phyloP scores from a whole-genome alignment of 2,888 invertebrate species.

The Drosophila macrospina region DNA sequence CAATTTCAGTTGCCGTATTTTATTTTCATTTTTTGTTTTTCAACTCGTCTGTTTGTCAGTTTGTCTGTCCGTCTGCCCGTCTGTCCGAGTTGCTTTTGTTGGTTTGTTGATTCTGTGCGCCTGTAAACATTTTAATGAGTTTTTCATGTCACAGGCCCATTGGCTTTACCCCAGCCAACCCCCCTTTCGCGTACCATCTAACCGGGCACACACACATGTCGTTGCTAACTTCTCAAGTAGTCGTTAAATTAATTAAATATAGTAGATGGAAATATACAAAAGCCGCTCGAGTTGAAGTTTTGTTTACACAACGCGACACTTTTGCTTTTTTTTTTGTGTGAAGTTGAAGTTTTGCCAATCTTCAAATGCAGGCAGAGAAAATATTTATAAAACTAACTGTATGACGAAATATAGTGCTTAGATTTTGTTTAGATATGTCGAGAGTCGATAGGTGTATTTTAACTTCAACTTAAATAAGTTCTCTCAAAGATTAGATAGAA shows the following conservation, averaged over 20 bases:
- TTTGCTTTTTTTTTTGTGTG: background rate
- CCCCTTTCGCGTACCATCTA: conserved; percentile 12
- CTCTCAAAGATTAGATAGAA: too few relatives aligned
- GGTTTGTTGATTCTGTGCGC: conserved; percentile 73
- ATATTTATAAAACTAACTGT: conserved; percentile 7
- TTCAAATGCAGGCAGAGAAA: conserved; percentile 14
- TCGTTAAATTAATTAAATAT: conserved; percentile 83
- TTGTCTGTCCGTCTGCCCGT: conserved; percentile 35
- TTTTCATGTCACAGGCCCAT: conserved; percentile 76
- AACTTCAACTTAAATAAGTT: too few relatives aligned
- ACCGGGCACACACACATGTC: conserved; percentile 43
- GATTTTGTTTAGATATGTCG: background rate
- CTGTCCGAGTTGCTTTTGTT: conserved; percentile 52
- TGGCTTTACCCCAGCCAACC: conserved; percentile 33
- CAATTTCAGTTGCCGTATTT: conserved; percentile 65
- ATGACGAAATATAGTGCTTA: background rate
- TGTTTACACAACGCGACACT: conserved; percentile 58
- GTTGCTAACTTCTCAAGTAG: conserved; percentile 81
- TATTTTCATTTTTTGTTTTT: conserved; percentile 35
- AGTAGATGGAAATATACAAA: conserved; percentile 61
- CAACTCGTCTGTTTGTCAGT: conserved; percentile 45
- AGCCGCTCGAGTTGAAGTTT: conserved; percentile 51
- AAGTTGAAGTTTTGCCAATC: conserved; percentile 18
- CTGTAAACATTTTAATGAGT: conserved; percentile 83
- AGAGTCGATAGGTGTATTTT: background rate